Base-by-base conservation (phyloP, 2,113 vertebrate species). In the Lates calcarifer region DNA sequence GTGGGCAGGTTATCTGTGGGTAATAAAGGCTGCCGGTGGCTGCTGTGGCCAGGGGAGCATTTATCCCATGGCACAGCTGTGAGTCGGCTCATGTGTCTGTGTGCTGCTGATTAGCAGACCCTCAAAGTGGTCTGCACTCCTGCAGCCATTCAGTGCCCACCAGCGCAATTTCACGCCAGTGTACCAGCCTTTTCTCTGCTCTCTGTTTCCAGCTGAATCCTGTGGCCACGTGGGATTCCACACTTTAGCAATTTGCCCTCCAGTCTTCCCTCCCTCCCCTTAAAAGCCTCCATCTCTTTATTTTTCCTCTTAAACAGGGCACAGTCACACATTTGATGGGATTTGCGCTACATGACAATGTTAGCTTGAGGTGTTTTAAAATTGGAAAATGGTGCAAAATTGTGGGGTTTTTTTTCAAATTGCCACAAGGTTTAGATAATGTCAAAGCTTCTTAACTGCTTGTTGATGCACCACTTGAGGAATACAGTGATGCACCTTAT, bases 151-250 rank as follows among this genome's bases (percentile, higher is more conserved):
- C 86, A 35, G 61, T 84, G 72, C 89, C 89, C 89, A 91, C 85
- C 86, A 83, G 91, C 82, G 51, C 90, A 95, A 95, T 95, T 95
- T 95, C 94, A 94, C 87, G 87, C 91, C 88, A 83, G 89, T 49
- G 43, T 51, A 33, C 79, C 80, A 84, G 79, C 58, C 79, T 84
- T n/a, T 86, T 87, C 86, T 85, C 74, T 13, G n/a, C 80, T 93
- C n/a, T 77, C 91, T 77, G 83, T 92, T 93, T 93, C 84, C 86
- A 90, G 65, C 81, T 53, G 77, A 93, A 89, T 87, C 87, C 73
- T 60, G 67, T 58, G 43, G 76, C 85, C 90, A 88, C 68, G 37
- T 57, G 91, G 87, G 84, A 81, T 76, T 88, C 76, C 79, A 85
- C 78, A 86, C 76, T 87, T 74, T 63, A 91, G 83, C 81, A 86